phyloP scores from a whole-genome alignment of 1,140 invertebrate genomes.

The Drosophila varians region DNA sequence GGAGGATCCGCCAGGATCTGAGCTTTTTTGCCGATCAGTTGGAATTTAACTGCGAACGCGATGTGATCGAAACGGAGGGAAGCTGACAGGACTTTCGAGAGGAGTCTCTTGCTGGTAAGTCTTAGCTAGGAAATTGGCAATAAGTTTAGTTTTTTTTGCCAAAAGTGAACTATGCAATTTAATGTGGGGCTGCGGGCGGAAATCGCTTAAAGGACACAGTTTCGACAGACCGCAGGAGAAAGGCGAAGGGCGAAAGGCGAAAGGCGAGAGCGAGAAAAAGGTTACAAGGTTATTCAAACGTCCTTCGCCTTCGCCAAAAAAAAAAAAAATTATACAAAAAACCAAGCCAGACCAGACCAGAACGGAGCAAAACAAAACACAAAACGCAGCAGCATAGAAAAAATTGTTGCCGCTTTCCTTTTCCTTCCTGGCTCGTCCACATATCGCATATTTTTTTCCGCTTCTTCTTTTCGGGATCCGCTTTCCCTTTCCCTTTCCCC shows the following conservation, averaged over 20 bases:
- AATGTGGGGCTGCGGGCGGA: constrained; percentile 34
- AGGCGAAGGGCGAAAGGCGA: constrained; percentile 25
- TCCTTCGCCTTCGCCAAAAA: constrained; percentile 78
- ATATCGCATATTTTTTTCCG: constrained; percentile 57
- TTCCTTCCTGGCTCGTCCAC: constrained; percentile 65
- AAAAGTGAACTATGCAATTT: constrained; percentile 26
- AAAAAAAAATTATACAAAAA: constrained; percentile 36
- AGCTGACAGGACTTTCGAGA: not conserved
- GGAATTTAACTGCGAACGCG: constrained; percentile 59
- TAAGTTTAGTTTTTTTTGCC: not conserved
- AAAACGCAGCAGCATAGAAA: constrained; percentile 65
- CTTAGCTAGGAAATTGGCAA: not conserved
- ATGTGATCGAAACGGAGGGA: constrained; percentile 48
- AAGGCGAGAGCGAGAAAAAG: constrained; percentile 56
- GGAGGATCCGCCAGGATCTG: constrained; percentile 3
- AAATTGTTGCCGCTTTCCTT: constrained; percentile 79
- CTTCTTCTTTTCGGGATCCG: constrained; percentile 49
- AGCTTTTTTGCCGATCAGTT: constrained; percentile 67
- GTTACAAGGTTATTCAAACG: constrained; percentile 83
- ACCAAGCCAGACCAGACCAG: constrained; percentile 37
- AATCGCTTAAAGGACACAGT: constrained; percentile 68
- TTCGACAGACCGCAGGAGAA: constrained; percentile 48
- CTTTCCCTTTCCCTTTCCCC: constrained; percentile 18
- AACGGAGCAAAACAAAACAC: constrained; percentile 72
- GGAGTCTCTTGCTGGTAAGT: constrained; percentile 16